Evolutionary conservation across 2,797 vertebrate genomes (phyloP).

Genomic region (Mionectes olivaceus): DNA sequence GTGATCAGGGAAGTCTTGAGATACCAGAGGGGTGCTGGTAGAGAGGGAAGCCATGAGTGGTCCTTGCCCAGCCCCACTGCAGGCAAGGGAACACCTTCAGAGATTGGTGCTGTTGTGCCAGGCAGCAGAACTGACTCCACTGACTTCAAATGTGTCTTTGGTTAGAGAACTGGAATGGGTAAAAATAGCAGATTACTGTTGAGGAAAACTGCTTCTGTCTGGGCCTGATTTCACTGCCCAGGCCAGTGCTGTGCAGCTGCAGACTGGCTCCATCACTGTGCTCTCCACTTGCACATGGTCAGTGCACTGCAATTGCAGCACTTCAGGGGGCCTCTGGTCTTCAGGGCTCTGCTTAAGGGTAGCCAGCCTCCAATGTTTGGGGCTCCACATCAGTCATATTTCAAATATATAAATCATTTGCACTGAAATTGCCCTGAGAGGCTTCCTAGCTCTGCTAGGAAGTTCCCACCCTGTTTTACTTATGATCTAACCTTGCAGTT

Average conservation of each 20-base stretch:
- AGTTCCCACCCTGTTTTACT: conserved; percentile 59
- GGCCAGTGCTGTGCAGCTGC: not conserved
- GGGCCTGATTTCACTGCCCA: conserved; percentile 26
- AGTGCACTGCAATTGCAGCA: not conserved
- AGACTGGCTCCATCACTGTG: not conserved
- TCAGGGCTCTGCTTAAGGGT: not conserved
- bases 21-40: not conserved
- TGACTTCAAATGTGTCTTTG: not conserved
- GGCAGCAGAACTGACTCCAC: not conserved
- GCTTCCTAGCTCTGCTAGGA: conserved; percentile 1
- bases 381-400: not conserved
- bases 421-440: not conserved
- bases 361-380: not conserved
- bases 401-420: not conserved
- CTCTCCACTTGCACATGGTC: not conserved
- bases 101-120: fast-evolving
- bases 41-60: not conserved
- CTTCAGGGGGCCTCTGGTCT: not conserved
- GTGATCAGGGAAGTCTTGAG: not conserved
- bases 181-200: conserved; percentile 64
- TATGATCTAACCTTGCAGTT: conserved; percentile 33
- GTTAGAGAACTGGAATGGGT: not conserved
- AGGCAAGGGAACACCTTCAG: not conserved
- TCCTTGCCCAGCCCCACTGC: not conserved
- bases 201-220: conserved; percentile 54